These are phyloP conservation scores for Drosophila tropicalis DNA, from an alignment of 1,140 invertebrate genomes.

Conservation along the genomic window DNA sequence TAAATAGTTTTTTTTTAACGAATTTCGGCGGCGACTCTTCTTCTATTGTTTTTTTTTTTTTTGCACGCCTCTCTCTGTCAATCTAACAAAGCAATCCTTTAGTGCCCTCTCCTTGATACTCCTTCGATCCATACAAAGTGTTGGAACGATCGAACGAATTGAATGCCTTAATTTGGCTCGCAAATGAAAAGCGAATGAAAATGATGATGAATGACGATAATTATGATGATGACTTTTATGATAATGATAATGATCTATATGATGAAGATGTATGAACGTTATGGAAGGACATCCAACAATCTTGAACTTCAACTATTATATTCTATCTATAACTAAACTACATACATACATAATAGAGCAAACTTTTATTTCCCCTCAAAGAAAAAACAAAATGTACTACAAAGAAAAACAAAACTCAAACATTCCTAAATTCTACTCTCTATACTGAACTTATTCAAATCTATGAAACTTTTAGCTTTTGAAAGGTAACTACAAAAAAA, in stretches of 20 bases:
- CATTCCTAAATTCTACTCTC: slow-evolving; percentile 28
- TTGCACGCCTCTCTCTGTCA: slow-evolving; percentile 61
- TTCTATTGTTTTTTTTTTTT: not conserved
- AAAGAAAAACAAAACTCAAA: not conserved
- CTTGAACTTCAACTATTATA: slow-evolving; percentile 23
- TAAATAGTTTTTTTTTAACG: not conserved
- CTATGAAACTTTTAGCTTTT: slow-evolving; percentile 58
- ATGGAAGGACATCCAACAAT: slow-evolving; percentile 20
- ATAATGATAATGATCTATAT: slow-evolving; percentile 21
- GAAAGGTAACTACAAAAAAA: slow-evolving; percentile 30
- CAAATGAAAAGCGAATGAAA: slow-evolving; percentile 53
- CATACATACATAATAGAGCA: not conserved
- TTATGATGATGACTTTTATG: slow-evolving; percentile 4
- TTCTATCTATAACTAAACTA: slow-evolving; percentile 2
- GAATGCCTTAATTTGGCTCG: slow-evolving; percentile 74
- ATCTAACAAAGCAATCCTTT: slow-evolving; percentile 71
- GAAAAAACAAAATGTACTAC: not conserved
- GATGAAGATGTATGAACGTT: slow-evolving; percentile 15
- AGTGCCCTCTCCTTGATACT: slow-evolving; percentile 49
- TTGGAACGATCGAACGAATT: slow-evolving; percentile 62
- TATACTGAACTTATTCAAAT: slow-evolving; percentile 54
- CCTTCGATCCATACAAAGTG: slow-evolving; percentile 56
- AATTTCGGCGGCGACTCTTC: slow-evolving; percentile 26
- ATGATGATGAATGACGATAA: slow-evolving; percentile 18
- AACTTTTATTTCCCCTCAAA: not conserved